Percentiles rank a stretch among this genome's conserved stretches.
Evolutionary conservation across 1,140 invertebrate species (phyloP).

Genomic region (Zaprionus nigranus): DNA sequence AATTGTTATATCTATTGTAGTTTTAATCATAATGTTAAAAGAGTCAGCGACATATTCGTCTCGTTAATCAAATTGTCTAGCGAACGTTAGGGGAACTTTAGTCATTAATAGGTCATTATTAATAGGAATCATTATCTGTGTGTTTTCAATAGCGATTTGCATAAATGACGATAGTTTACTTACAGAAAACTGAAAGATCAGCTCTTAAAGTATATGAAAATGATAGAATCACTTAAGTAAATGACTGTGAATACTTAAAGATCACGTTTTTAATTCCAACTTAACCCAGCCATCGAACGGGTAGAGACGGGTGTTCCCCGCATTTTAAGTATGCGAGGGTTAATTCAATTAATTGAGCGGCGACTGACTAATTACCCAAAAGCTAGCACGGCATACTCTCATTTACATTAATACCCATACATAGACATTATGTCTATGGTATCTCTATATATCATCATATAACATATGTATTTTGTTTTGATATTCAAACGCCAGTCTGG

Average conservation of each 20-base stretch:
- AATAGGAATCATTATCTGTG: no score
- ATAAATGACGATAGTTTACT: no score
- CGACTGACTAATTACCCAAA: conserved; percentile 15
- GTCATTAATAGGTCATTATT: no score
- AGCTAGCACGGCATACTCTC: neutral
- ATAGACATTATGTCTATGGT: neutral
- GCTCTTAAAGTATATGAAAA: no score
- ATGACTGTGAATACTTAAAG: no score
- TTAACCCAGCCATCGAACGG: neutral
- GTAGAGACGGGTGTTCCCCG: neutral
- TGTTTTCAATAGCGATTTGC: no score
- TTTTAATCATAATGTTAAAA: no score
- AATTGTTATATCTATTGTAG: no score
- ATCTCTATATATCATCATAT: neutral
- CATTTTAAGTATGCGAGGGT: neutral
- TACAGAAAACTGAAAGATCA: no score
- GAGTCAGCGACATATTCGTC: no score
- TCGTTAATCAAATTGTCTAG: neutral
- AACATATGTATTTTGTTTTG: neutral
- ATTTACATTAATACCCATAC: neutral
- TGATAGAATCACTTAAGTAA: no score
- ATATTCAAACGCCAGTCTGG: neutral
- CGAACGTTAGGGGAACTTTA: neutral
- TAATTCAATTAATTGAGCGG: conserved; percentile 26
- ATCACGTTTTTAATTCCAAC: neutral